phyloP scores from a whole-genome alignment of 2,113 vertebrate species.

The Scopus umbretta region DNA sequence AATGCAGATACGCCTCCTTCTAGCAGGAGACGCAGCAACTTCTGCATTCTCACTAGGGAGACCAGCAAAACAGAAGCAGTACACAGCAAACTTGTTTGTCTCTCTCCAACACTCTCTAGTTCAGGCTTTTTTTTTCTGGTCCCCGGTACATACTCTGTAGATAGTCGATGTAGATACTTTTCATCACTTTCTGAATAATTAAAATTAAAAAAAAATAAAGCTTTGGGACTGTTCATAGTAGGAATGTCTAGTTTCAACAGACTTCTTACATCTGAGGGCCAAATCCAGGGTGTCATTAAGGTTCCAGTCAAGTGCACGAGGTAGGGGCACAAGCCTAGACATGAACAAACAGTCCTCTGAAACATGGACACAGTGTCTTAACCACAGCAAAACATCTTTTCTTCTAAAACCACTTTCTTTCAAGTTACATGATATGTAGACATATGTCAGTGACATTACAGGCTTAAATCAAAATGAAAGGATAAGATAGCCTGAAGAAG shows the following conservation, averaged over 20 bases:
- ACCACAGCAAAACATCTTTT: not conserved
- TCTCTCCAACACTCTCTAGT: not conserved
- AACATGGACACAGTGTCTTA: not conserved
- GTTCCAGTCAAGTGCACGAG: not conserved
- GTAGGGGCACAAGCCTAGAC: not conserved
- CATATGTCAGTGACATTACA: conserved; percentile 50
- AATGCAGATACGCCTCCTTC: not conserved
- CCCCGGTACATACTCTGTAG: no score
- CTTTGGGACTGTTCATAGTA: not conserved
- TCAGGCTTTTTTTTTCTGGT: not conserved
- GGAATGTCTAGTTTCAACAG: not conserved
- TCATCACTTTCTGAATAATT: not conserved
- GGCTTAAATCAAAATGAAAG: conserved; percentile 45
- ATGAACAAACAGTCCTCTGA: not conserved
- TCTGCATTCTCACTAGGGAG: not conserved
- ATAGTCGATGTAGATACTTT: not conserved
- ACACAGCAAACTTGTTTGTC: not conserved
- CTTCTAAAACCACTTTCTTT: not conserved
- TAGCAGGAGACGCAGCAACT: not conserved
- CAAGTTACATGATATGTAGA: not conserved
- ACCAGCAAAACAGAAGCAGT: not conserved
- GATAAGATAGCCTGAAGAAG: conserved; percentile 12
- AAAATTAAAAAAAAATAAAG: not conserved
- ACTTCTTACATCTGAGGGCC: not conserved
- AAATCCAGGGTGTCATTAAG: not conserved